Conservation (phyloP, 2,888 invertebrate species). For the Capitulum mitella region DNA sequence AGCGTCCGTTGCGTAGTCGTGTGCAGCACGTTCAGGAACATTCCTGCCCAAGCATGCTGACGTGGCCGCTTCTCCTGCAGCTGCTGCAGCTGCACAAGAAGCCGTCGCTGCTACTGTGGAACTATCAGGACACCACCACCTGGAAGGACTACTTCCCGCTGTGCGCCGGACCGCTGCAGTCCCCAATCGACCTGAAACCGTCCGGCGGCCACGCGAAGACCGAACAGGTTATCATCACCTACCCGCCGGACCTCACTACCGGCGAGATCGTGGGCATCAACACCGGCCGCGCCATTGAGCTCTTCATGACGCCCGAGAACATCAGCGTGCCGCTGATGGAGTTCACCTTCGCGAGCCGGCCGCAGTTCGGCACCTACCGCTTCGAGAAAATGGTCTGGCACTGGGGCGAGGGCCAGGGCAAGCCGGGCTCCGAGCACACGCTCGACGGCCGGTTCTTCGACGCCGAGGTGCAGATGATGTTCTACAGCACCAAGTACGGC, state of each 20-base stretch:
- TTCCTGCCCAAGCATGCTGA: neutral
- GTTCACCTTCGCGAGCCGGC: neutral
- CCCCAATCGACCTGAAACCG: neutral
- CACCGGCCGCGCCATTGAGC: neutral
- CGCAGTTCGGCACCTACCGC: neutral
- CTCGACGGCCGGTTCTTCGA: neutral
- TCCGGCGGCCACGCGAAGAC: neutral
- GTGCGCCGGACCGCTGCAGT: neutral
- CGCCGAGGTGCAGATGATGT: constrained; percentile 11
- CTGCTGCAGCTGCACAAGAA: neutral
- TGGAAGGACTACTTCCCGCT: neutral
- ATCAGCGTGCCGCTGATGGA: neutral
- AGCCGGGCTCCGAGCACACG: neutral
- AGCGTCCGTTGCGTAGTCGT: no score
- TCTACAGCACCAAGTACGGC: neutral
- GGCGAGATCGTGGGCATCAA: neutral
- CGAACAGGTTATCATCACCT: neutral
- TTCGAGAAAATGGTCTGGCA: neutral
- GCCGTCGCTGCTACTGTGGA: neutral
- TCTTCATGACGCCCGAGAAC: neutral
- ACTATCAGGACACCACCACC: neutral
- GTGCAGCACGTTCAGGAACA: neutral
- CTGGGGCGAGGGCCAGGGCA: neutral
- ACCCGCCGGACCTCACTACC: neutral
- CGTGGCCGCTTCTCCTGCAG: neutral